A percentile compares a stretch with the other conserved stretches of the same genome.
These are phyloP conservation scores for Hippocampus abdominalis DNA, from an alignment of 2,113 vertebrate genomes.

Conservation along the genomic window DNA sequence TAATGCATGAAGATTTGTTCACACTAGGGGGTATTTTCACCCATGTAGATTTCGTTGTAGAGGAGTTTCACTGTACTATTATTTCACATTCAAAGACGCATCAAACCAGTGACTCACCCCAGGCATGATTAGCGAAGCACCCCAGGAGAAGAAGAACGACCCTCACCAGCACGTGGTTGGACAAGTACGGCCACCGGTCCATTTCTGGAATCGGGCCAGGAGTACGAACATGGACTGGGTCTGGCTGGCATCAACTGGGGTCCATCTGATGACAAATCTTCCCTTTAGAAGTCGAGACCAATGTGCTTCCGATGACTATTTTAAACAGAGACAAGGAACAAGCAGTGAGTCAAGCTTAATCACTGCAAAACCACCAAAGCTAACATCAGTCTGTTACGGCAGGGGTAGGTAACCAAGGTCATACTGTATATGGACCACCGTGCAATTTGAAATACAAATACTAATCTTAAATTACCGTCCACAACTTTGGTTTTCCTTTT, in stretches of 20 bases:
- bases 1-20: too few species aligned
- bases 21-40: too few species aligned
- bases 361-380: neutral
- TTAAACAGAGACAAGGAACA: slow-evolving; percentile 5
- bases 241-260: slow-evolving; percentile 48
- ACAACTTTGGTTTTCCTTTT: too few species aligned
- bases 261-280: slow-evolving; percentile 43
- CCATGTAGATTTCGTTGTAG: too few species aligned
- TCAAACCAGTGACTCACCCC: slow-evolving; percentile 67
- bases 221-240: slow-evolving; percentile 26
- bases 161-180: neutral
- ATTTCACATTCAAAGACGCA: neutral
- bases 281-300: neutral
- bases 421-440: too few species aligned
- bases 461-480: too few species aligned
- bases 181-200: slow-evolving; percentile 19
- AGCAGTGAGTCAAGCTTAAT: slow-evolving; percentile 4
- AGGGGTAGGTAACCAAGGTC: neutral
- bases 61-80: too few species aligned
- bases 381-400: neutral
- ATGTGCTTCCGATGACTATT: neutral
- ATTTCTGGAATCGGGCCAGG: slow-evolving; percentile 46
- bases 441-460: too few species aligned
- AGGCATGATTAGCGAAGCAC: slow-evolving; percentile 48
- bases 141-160: slow-evolving; percentile 59